Evolutionary conservation across 2,888 invertebrate species (phyloP), one percentile per base, ranked within the genome.

Genomic region (Peribatodes rhomboidaria): DNA sequence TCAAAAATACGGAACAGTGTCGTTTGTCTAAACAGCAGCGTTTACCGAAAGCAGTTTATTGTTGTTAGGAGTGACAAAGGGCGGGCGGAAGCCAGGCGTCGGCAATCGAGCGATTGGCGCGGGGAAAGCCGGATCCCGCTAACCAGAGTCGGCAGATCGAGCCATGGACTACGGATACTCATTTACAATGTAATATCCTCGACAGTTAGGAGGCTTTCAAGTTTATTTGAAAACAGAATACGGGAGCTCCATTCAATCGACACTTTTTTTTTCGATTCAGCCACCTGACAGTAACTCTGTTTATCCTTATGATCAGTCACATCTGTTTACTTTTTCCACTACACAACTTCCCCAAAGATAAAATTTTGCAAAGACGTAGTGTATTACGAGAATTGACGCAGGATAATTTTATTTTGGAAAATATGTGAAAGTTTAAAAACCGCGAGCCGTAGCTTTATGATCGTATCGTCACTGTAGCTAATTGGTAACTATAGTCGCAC

Each of bases 91-190:
- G 75, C 75, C 67, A 69, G 69, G 66, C 75, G 77, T 68, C 76
- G 74, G 77, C 74, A 77, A 81, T 78, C 78, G 75, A 62, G 67
- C 78, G 77, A 77, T 80, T 74, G 78, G 79, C 77, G 70, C 77
- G 77, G 81, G 81, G 83, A 87, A 86, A 88, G 80, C 79, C 78
- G 76, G 79, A 79, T 85, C 87, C 85, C 85, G 82, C 67, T 65
- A 68, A 68, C 71, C 70, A 71, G 60, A 65, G 59, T 31, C 59
- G 54, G 57, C 65, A 58, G 59, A 44, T 61, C 52, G 42, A 54
- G 60, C 46, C 55, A 14, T 13, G 44, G 55, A 55, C 44, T 42
- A 49, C 72, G 70, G 74, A 74, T 75, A 75, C 72, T 73, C 61
- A 67, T 69, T 72, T 22, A 46, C 56, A 52, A 18, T 39, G 35